Evolutionary conservation across 2,888 invertebrate species (phyloP), one percentile per base, ranked within the genome.

Genomic region (Liposcelis brunnea): DNA sequence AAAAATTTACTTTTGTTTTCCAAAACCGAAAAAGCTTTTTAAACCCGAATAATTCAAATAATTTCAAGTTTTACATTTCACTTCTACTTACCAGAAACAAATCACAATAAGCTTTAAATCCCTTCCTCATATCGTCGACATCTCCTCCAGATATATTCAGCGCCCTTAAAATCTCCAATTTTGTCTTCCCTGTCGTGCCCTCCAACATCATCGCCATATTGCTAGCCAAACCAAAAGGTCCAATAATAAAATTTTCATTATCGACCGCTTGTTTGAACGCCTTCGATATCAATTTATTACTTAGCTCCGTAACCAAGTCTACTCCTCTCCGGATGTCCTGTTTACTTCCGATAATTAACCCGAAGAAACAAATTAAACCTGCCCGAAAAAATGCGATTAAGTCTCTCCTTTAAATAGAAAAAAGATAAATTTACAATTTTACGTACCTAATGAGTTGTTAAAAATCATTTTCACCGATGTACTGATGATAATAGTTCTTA

Each of bases 191-290:
- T 6, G 52, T 52, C 1, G 55, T 47, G 11, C 52, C 55, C 42
- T 58, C 58, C 45, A 57, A 48, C 40, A 55, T 49, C 52, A 58
- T 55, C 11, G 56, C 55, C 6, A 58, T 43, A 44, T 51, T 55
- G n/a, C 54, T 53, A 0, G 57, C 52, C 26, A 57, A 49, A 6
- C 56, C 57, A 32, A 56, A 55, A 8, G 58, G 57, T 3, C 57
- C 53, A 40, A 56, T 49, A 6, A 58, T 54, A 35, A 57, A 48
- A 46, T 58, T 58, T n/a, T 55, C 55, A n/a, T 53, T 43, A 2
- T 52, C 52, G 2, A 48, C 50, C 1, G 51, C 45, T 31, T 50
- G 33, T 2, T 49, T 47, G 48, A 49, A 45, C 18, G 48, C 16
- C 11, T 15, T 21, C 1, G 51, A 49, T 10, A 51, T 48, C 12